These are phyloP conservation scores for Philopedon plagiatum DNA, from an alignment of 2,888 invertebrate genomes.

Conservation along the genomic window DNA sequence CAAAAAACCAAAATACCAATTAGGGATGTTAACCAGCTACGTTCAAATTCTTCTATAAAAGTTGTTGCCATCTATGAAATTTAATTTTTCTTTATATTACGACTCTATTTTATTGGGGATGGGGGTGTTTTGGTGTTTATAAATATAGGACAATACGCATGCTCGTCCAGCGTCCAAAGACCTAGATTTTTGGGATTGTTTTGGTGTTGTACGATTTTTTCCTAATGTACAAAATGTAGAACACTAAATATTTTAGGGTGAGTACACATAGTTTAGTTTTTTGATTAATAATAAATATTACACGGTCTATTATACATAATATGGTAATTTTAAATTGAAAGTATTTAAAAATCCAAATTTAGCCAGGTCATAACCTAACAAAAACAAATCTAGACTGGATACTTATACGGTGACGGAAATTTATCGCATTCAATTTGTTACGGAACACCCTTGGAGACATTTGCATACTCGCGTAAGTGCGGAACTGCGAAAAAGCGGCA, in stretches of 20 bases:
- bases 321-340: too few relatives aligned
- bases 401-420: too few relatives aligned
- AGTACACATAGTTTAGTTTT: not conserved
- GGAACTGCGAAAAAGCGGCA: too few relatives aligned
- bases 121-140: not conserved
- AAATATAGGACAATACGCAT: constrained; percentile 21
- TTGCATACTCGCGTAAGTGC: too few relatives aligned
- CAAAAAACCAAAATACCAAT: constrained; percentile 78
- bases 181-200: constrained; percentile 24
- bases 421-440: too few relatives aligned
- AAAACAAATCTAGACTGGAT: too few relatives aligned
- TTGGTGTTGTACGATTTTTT: not conserved
- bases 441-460: too few relatives aligned
- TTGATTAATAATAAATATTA: too few relatives aligned
- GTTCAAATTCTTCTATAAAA: constrained; percentile 73
- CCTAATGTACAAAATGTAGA: constrained; percentile 1
- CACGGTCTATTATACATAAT: too few relatives aligned
- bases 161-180: not conserved
- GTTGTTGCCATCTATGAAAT: constrained; percentile 49
- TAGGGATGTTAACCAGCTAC: constrained; percentile 81
- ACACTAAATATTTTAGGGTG: not conserved
- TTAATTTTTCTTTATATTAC: not conserved
- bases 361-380: too few relatives aligned
- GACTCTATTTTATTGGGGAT: not conserved
- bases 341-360: too few relatives aligned